Percentiles rank a stretch among this genome's conserved stretches.
These are phyloP conservation scores for Synergus itoensis DNA, from an alignment of 2,888 invertebrate species.

Conservation along the genomic window DNA sequence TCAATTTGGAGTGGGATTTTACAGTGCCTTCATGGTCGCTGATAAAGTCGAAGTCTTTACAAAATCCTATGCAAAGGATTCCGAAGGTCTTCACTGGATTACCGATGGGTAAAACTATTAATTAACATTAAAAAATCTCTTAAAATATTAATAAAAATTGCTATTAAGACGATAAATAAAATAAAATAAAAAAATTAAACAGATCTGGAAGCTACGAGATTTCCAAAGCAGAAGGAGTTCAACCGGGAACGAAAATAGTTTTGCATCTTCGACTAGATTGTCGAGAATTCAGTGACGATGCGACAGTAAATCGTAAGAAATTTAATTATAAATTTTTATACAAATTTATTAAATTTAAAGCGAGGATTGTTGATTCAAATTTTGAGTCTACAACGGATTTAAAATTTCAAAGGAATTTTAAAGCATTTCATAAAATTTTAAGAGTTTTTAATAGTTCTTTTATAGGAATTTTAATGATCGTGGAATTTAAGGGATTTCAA, in stretches of 20 bases:
- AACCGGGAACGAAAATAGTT: conserved; percentile 95
- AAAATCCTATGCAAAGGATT: conserved; percentile 83
- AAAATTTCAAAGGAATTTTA: no score
- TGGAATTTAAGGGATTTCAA: no score
- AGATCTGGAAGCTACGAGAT: conserved; percentile 94
- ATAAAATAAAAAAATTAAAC: no score
- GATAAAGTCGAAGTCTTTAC: conserved; percentile 96
- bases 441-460: no score
- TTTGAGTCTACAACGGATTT: no score
- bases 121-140: neutral
- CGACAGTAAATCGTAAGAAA: conserved; percentile 84
- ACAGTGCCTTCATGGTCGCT: conserved; percentile 98
- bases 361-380: no score
- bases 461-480: no score
- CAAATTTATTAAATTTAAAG: no score
- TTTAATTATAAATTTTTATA: conserved; percentile 31
- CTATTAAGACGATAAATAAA: neutral
- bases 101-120: conserved; percentile 88
- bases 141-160: conserved; percentile 39
- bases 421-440: no score
- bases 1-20: conserved; percentile 99
- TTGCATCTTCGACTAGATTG: conserved; percentile 93
- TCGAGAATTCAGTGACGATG: conserved; percentile 93
- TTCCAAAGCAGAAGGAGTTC: conserved; percentile 90
- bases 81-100: conserved; percentile 90